A percentile compares a stretch with the other conserved stretches of the same genome.
phyloP scores from a whole-genome alignment of 2,888 invertebrate genomes.

The Cyaniris semiargus region DNA sequence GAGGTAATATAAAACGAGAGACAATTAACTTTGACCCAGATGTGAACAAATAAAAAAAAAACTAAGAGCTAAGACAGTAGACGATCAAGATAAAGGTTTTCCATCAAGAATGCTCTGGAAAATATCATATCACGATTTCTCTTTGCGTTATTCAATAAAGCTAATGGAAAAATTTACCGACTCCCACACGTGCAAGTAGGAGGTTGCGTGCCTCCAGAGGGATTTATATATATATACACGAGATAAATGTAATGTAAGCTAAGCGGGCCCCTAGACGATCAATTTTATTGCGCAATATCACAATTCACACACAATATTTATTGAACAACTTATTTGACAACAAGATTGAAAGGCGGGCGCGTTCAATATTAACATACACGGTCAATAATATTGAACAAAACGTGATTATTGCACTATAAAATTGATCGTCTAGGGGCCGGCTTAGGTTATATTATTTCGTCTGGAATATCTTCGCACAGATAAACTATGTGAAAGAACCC shows the following conservation, averaged over 20 bases:
- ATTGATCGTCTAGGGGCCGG: too few species aligned
- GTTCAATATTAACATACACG: too few species aligned
- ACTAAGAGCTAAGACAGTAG: background rate
- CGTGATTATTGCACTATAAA: too few species aligned
- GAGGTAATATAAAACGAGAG: too few species aligned
- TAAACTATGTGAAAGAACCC: background rate
- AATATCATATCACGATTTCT: background rate
- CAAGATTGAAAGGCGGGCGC: too few species aligned
- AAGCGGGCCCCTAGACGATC: too few species aligned
- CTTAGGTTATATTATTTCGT: background rate
- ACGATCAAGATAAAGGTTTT: background rate
- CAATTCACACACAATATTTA: too few species aligned
- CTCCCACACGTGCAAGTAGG: background rate
- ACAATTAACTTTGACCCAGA: too few species aligned
- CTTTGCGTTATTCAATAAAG: background rate
- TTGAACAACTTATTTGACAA: too few species aligned
- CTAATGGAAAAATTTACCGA: background rate
- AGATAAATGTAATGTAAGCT: background rate
- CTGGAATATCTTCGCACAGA: background rate
- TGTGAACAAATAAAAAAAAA: too few species aligned
- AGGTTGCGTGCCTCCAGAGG: background rate
- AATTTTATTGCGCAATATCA: too few species aligned
- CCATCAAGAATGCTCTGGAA: background rate
- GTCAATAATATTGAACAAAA: too few species aligned
- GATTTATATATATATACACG: background rate